These are phyloP conservation scores for Neodontobutis hainanensis DNA, from an alignment of 2,113 vertebrate genomes.

Conservation along the genomic window DNA sequence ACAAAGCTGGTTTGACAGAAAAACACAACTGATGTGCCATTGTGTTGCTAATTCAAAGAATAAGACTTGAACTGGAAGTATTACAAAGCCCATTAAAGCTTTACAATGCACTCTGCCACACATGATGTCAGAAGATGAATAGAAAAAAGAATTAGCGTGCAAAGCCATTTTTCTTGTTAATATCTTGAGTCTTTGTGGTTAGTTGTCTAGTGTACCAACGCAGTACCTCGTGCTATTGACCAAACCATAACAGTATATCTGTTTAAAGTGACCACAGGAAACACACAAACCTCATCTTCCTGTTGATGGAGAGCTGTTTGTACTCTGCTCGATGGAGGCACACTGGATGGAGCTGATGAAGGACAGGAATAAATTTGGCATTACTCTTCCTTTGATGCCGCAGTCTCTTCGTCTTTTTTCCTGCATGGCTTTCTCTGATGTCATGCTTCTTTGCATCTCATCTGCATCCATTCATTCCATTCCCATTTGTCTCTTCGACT, in stretches of 20 bases:
- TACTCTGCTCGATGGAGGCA: conserved; percentile 48
- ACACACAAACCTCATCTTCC: conserved; percentile 47
- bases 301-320: conserved; percentile 65
- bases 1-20: conserved; percentile 40
- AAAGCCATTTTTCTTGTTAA: conserved; percentile 4
- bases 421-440: conserved; percentile 58
- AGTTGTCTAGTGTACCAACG: conserved; percentile 31
- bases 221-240: conserved; percentile 34
- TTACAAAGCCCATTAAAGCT: conserved; percentile 30
- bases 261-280: conserved; percentile 44
- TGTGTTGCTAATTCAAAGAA: conserved; percentile 43
- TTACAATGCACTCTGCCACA: conserved; percentile 24
- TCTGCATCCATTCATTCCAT: conserved; percentile 66
- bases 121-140: conserved; percentile 22
- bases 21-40: conserved; percentile 36
- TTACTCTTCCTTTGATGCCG: conserved; percentile 66
- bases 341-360: conserved; percentile 43
- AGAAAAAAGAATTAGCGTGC: not conserved
- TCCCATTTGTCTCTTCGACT: conserved; percentile 63
- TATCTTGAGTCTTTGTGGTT: not conserved
- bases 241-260: conserved; percentile 55
- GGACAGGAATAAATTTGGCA: conserved; percentile 58
- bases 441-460: conserved; percentile 70
- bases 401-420: conserved; percentile 39
- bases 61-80: conserved; percentile 16